Percentiles rank a stretch among this genome's conserved stretches.
phyloP scores from a whole-genome alignment of 2,113 vertebrate species.

The Nestor notabilis region DNA sequence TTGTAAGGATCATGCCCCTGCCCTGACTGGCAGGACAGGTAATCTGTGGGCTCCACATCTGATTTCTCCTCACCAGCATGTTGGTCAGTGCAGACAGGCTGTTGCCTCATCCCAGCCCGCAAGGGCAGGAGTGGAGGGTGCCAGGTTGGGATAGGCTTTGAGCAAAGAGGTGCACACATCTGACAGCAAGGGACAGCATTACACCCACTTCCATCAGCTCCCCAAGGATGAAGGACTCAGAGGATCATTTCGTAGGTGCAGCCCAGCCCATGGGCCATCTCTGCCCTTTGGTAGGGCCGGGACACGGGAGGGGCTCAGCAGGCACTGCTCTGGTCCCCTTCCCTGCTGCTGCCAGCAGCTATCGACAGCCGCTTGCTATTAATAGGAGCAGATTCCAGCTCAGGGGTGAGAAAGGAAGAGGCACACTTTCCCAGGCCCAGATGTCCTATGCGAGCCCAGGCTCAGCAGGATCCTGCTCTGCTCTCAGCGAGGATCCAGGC shows the following conservation, averaged over 20 bases:
- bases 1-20: neutral
- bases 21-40: neutral
- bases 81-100: neutral
- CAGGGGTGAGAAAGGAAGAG: slow-evolving; percentile 40
- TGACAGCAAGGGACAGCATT: neutral
- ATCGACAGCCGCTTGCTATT: neutral
- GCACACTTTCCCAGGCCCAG: slow-evolving; percentile 38
- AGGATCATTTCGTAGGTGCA: neutral
- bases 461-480: slow-evolving; percentile 17
- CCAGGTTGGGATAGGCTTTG: no score
- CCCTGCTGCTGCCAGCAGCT: neutral
- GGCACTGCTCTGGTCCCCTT: accelerated
- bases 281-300: neutral
- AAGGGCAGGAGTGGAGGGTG: accelerated
- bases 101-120: neutral
- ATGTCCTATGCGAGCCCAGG: neutral
- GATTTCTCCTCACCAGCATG: neutral
- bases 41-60: neutral
- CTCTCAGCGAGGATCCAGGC: neutral
- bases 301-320: neutral
- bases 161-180: accelerated
- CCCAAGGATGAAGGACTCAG: neutral
- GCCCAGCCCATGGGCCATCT: accelerated
- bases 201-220: neutral
- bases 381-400: slow-evolving; percentile 47